Evolutionary conservation across 2,113 vertebrate genomes (phyloP).

Genomic region (Mesembrinibis cayennensis): DNA sequence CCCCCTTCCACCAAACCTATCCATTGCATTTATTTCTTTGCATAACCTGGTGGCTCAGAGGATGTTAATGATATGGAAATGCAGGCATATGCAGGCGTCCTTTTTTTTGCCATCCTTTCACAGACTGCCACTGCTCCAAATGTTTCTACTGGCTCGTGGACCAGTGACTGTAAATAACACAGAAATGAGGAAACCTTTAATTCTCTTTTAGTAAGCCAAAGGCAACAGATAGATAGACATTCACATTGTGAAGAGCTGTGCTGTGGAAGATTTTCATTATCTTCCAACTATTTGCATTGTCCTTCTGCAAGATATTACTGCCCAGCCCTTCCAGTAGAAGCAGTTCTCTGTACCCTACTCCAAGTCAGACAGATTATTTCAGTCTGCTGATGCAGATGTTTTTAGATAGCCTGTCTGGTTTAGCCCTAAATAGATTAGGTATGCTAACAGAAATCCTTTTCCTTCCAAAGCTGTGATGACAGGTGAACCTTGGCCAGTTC

Average conservation of each 20-base stretch:
- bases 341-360: neutral
- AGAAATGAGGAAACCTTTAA: neutral
- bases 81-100: neutral
- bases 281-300: neutral
- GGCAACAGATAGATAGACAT: neutral
- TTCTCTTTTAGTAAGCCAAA: neutral
- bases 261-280: neutral
- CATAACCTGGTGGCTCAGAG: neutral
- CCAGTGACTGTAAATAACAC: neutral
- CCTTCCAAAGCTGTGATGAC: neutral
- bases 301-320: neutral
- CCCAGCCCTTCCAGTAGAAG: neutral
- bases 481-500: neutral
- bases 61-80: neutral
- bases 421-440: neutral
- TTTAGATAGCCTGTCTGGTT: neutral
- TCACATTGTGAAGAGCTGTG: neutral
- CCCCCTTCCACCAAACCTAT: fast-evolving
- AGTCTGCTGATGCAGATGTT: neutral
- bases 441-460: neutral
- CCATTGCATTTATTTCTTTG: neutral
- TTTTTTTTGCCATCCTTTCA: neutral
- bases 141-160: neutral
- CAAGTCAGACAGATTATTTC: neutral
- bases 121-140: neutral